A percentile compares a stretch with the other conserved stretches of the same genome.
phyloP scores from a whole-genome alignment of 2,797 vertebrate species.

The Darevskia mixta region DNA sequence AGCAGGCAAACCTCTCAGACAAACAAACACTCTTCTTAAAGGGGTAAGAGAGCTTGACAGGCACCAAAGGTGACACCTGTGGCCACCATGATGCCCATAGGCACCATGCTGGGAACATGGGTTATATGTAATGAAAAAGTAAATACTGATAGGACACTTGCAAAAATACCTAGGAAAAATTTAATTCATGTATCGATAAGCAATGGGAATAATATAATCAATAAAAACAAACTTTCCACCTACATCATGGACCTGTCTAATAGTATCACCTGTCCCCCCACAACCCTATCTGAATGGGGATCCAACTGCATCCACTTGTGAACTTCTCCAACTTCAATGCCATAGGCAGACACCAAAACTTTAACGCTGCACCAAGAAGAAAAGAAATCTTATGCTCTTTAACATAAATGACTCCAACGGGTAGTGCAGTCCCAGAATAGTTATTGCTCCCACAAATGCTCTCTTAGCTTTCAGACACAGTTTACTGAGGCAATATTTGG shows the following conservation, averaged over 20 bases:
- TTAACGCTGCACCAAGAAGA: neutral
- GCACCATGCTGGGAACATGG: too few species aligned
- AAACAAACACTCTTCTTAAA: too few species aligned
- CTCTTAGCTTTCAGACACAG: neutral
- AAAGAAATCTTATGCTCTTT: neutral
- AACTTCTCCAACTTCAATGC: neutral
- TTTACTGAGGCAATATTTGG: neutral
- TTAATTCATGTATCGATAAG: neutral
- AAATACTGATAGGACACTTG: neutral
- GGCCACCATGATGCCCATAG: too few species aligned
- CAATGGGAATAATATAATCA: neutral
- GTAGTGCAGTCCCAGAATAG: neutral
- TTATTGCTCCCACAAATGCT: neutral
- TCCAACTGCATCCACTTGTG: neutral
- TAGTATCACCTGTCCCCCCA: neutral
- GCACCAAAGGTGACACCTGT: too few species aligned
- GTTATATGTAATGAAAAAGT: neutral
- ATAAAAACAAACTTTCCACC: too few species aligned
- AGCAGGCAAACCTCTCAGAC: too few species aligned
- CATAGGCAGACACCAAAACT: neutral
- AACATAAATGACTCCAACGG: neutral
- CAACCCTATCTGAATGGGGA: neutral
- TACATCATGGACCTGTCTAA: neutral
- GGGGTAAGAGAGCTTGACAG: too few species aligned
- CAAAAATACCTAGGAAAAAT: neutral